Evolutionary conservation across 1,140 invertebrate species (phyloP), one percentile per base, ranked within the genome.

Genomic region (Zaprionus vittiger): DNA sequence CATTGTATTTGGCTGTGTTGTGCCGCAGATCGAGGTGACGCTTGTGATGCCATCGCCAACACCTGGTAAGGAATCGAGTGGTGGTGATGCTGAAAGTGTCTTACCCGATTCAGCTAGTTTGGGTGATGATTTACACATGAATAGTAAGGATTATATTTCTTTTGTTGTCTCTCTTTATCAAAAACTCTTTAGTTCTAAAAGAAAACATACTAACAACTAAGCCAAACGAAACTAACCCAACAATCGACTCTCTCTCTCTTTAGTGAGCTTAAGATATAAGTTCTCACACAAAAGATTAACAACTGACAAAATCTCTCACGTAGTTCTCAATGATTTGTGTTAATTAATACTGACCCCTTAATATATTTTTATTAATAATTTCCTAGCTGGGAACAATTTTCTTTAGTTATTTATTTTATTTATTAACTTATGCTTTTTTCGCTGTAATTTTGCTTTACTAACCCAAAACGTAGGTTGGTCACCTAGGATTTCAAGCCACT

Each of bases 11-110:
- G 97, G 96, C 9, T 94, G 96, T 37, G 93, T 97, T 54, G 94
- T 98, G 65, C 96, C 97, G 15, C 96, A 98, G 92, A 94, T 98
- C 7, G 97, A 98, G 93, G 93, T 98, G 44, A 98, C 97, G 0
- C 94, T 98, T 73, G 96, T 98, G 54, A 96, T 98, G 95, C 96
- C 97, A 64, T 96, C 96, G 34, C 95, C 95, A 85, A 95, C 95
- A 83, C 95, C 96, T 61, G 96, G 96, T 20, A 96, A 97, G 92
- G 96, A 97, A 94, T 96, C 96, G 74, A 97, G 96, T 52, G 95
- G 95, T 64, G 95, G 96, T 59, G 96, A 97, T 94, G 93, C 96
- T 26, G 96, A 97, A 93, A 97, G 96, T 62, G 96, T 97, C 44
- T 94, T 97, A 41, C 95, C 96, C 2, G 96, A 97, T 93, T 96